Evolutionary conservation across 2,797 vertebrate species (phyloP), one percentile per base, ranked within the genome.

Genomic region (Adrianichthys oophorus): DNA sequence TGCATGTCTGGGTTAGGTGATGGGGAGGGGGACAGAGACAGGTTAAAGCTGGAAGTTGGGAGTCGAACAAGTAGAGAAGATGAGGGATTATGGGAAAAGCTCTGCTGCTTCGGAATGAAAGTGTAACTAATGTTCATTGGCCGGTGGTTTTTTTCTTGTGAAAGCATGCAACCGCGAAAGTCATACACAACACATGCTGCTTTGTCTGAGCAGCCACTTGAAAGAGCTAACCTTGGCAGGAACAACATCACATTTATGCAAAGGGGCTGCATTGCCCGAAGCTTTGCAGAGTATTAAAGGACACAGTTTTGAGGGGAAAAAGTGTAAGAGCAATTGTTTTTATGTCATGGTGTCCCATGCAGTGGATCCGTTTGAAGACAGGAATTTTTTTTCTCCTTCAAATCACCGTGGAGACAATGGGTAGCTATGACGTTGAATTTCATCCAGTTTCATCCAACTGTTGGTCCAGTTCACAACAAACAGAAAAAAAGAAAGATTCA

Each of bases 391-490:
- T 74, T 52, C 29, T 37, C 32, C 58, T 48, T 68, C 29, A 48
- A 40, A 51, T 81, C 65, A 54, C 78, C 78, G 82, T 83, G 80
- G 66, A 32, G 50, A 83, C 68, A 10, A 59, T 68, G 57, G 46
- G 48, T 40, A 49, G 54, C 59, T 70, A 32, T 49, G 3, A 56
- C 45, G 59, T 54, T 68, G 19, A 21, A 21, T 21, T 21, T 21
- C 19, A 21, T 21, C 3, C 19, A 21, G 19, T 44, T 44, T 44
- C 0, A 5, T 44, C 15, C 17, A 44, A 17, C 14, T n/a, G 16
- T 2, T 10, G 12, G 32, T 7, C 26, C 26, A 29, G 5, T 7
- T 29, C 5, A 29, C 5, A 29, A 29, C 5, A 0, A 29, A 29
- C 7, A 29, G 26, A 29, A 26, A 26, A 26, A 26, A 5, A 29